phyloP scores from a whole-genome alignment of 2,888 invertebrate species.

The Elegia similella region DNA sequence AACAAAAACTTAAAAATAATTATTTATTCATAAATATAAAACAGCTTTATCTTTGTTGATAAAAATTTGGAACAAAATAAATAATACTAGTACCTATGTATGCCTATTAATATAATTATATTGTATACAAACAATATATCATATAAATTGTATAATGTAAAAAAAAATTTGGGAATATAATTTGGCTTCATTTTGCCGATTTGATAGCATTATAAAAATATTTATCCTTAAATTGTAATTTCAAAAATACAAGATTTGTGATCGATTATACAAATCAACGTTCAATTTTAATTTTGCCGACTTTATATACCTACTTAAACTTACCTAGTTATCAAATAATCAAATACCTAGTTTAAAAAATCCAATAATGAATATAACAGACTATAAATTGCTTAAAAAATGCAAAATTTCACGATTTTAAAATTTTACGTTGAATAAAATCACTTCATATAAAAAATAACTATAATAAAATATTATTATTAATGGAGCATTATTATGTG shows the following conservation, averaged over 20 bases:
- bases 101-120: neutral
- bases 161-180: conserved; percentile 4
- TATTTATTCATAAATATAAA: neutral
- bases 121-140: neutral
- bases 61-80: neutral
- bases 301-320: neutral
- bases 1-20: too few species aligned
- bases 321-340: too few species aligned
- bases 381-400: too few species aligned
- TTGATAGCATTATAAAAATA: neutral
- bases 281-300: conserved; percentile 3
- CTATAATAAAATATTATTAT: neutral
- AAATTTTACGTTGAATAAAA: neutral
- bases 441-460: neutral
- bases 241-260: neutral
- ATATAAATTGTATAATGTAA: neutral
- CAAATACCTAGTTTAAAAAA: too few species aligned
- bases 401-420: neutral
- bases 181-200: neutral
- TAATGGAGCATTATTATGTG: too few species aligned
- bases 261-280: neutral
- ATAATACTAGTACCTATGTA: neutral
- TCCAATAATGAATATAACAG: too few species aligned
- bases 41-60: neutral
- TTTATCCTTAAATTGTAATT: neutral